Base-by-base conservation (phyloP, 2,113 vertebrate genomes). In the Callospermophilus lateralis region DNA sequence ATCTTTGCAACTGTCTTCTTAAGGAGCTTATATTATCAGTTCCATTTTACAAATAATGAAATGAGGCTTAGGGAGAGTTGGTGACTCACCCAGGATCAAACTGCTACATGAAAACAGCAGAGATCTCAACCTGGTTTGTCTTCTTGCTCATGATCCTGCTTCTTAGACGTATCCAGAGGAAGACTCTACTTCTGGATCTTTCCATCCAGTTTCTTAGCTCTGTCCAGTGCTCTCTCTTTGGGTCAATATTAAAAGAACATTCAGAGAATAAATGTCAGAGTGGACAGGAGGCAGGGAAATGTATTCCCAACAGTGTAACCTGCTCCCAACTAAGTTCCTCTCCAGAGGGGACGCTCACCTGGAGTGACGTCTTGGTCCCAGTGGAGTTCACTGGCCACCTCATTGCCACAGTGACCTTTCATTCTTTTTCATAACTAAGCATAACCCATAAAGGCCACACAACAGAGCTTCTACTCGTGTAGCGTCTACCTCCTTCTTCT, bases 1-100 rank as follows among this genome's bases (percentile, higher is more conserved):
- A 83, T 85, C 37, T 87, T 84, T 26, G 11, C 22, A 93, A 51
- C 17, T 42, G 68, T 26, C 28, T 5, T 42, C 28, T 72, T 48
- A 90, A 90, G 37, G 63, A 88, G 39, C 68, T 85, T 39, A 1
- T 22, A 32, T 45, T 89, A 86, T 65, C 67, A 51, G 39, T 89
- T 8, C 12, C 58, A 80, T 48, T 78, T 87, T 73, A 84, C 72
- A 92, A 70, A 72, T 61, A 48, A 80, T 26, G n/a, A 34, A 32
- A 72, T 2, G 20, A 92, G 73, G n/a, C 19, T 84, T 55, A 53
- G 39, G n/a, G 28, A 45, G 4, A 67, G 32, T 70, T 63, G 39
- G n/a, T 7, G 3, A 30, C 51, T 73, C 24, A 17, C 34, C 37
- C 0, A 0, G 37, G 12, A 67, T 61, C 79, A 11, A 0, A 0